Conservation (phyloP, 2,888 invertebrate genomes). For the Exephanes ischioxanthus region DNA sequence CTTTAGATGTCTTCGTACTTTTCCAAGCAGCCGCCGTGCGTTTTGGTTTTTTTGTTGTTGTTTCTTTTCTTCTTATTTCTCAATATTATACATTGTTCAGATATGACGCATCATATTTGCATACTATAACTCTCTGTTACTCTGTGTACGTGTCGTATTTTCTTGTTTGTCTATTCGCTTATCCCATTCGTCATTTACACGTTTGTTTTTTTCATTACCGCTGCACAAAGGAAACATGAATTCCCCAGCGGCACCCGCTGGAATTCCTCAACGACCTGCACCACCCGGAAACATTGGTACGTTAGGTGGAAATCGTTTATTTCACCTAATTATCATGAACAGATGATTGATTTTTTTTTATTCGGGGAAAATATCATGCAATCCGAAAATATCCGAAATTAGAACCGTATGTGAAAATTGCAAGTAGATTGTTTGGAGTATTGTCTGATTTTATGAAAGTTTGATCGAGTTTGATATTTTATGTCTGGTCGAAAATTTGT, state of each 20-base stretch:
- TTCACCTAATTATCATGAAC: neutral
- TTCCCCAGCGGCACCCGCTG: constrained; percentile 74
- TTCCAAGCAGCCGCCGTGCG: constrained; percentile 16
- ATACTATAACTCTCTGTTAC: constrained; percentile 12
- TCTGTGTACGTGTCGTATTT: neutral
- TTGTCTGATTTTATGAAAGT: neutral
- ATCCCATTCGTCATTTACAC: constrained; percentile 37
- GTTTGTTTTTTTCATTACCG: constrained; percentile 76
- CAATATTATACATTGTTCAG: neutral
- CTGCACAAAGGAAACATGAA: constrained; percentile 81
- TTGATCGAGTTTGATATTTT: neutral
- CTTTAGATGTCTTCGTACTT: constrained; percentile 15
- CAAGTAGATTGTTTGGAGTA: neutral
- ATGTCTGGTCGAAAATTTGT: neutral
- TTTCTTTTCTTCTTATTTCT: constrained; percentile 1
- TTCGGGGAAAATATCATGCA: neutral
- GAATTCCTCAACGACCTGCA: constrained; percentile 83
- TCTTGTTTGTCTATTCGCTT: neutral
- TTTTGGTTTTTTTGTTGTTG: neutral
- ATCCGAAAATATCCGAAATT: neutral
- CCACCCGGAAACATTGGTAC: constrained; percentile 84
- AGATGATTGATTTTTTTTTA: neutral
- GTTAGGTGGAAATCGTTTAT: constrained; percentile 66
- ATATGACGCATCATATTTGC: constrained; percentile 33
- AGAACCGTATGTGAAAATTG: constrained; percentile 8